A percentile compares a stretch with the other conserved stretches of the same genome.
Conservation (phyloP, 1,140 invertebrate genomes). For the Proctacanthus coquilletti region DNA sequence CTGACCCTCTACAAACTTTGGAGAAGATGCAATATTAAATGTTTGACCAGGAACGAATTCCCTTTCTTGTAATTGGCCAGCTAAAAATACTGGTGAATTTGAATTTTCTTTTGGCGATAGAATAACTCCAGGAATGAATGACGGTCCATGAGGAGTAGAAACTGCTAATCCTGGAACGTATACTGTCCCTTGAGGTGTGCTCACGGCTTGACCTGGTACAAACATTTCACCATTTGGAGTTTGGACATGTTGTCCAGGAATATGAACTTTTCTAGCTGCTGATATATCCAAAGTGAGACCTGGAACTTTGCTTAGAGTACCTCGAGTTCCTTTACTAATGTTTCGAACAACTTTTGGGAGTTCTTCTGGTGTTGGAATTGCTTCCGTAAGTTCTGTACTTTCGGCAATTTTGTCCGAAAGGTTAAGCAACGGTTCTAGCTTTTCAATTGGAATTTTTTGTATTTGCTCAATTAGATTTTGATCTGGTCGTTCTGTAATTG, state of each 20-base stretch:
- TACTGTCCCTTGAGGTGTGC: slow-evolving; percentile 43
- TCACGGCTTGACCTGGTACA: slow-evolving; percentile 55
- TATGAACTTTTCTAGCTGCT: slow-evolving; percentile 40
- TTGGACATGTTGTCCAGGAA: slow-evolving; percentile 51
- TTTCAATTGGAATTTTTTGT: slow-evolving; percentile 33
- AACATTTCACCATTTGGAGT: slow-evolving; percentile 51
- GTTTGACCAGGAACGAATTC: slow-evolving; percentile 51
- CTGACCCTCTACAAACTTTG: slow-evolving; percentile 47
- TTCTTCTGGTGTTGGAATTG: slow-evolving; percentile 44
- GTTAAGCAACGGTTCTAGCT: slow-evolving; percentile 38
- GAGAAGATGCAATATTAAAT: slow-evolving; percentile 39
- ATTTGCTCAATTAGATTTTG: slow-evolving; percentile 35
- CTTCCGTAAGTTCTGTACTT: slow-evolving; percentile 32
- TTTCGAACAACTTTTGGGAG: slow-evolving; percentile 45
- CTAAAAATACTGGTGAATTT: slow-evolving; percentile 44
- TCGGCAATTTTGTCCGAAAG: slow-evolving; percentile 39
- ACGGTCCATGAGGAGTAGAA: slow-evolving; percentile 44
- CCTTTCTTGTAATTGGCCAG: slow-evolving; percentile 48
- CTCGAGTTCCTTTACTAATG: slow-evolving; percentile 40
- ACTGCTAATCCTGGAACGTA: slow-evolving; percentile 61
- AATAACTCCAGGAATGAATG: slow-evolving; percentile 52
- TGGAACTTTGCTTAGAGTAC: slow-evolving; percentile 41
- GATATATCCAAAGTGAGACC: slow-evolving; percentile 47
- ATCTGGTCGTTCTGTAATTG: slow-evolving; percentile 35
- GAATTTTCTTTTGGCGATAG: slow-evolving; percentile 38